Percentiles rank a stretch among this genome's conserved stretches.
Conservation (phyloP, 2,888 invertebrate species). For the Ametastegia equiseti region DNA sequence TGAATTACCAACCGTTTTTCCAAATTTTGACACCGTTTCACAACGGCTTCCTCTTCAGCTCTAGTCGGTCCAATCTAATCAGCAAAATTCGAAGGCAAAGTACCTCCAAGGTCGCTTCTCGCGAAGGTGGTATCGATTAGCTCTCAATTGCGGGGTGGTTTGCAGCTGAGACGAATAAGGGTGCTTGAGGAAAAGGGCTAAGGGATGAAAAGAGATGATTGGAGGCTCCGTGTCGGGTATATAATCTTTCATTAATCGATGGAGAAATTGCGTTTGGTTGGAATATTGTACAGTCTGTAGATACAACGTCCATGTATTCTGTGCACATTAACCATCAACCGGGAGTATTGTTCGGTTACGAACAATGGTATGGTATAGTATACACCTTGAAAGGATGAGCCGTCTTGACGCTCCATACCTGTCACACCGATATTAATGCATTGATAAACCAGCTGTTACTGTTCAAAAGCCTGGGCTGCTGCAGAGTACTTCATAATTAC, state of each 20-base stretch:
- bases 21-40: background rate
- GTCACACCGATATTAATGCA: conserved; percentile 46
- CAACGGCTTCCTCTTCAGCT: background rate
- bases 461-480: background rate
- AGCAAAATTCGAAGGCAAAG: background rate
- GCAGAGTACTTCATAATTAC: conserved; percentile 39
- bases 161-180: conserved; percentile 2
- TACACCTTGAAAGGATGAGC: conserved; percentile 40
- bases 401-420: conserved; percentile 7
- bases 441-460: conserved; percentile 46
- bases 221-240: conserved; percentile 22
- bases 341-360: conserved; percentile 33
- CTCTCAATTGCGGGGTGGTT: conserved; percentile 28
- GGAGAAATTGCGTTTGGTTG: conserved; percentile 36
- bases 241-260: conserved; percentile 45
- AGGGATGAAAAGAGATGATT: background rate
- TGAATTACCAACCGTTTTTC: background rate
- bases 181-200: conserved; percentile 1
- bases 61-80: background rate
- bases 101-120: conserved; percentile 2
- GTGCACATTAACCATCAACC: conserved; percentile 37
- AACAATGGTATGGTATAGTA: conserved; percentile 41
- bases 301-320: conserved; percentile 35
- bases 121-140: conserved; percentile 42
- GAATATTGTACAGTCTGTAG: conserved; percentile 19